Evolutionary conservation across 2,113 vertebrate species (phyloP).

Genomic region (Asarcornis scutulata): DNA sequence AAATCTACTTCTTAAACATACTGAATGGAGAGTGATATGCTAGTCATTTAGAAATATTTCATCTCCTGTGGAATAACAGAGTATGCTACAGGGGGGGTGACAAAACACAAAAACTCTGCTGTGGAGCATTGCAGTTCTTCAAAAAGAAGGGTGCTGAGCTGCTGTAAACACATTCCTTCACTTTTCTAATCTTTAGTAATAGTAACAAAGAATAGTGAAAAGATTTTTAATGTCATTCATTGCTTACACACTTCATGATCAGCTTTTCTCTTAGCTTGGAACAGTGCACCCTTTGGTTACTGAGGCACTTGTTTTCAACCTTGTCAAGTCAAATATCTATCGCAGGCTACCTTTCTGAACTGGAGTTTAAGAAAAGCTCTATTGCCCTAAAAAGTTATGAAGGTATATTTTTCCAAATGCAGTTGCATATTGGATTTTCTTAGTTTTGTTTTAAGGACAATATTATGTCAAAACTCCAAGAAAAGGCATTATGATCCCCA

Average conservation of each 20-base stretch:
- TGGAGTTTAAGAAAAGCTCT: not conserved
- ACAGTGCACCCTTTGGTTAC: not conserved
- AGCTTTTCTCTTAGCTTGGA: not conserved
- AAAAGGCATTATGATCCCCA: not conserved
- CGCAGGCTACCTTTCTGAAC: not conserved
- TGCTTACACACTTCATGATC: not conserved
- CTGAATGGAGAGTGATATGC: not conserved
- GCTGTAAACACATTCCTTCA: not conserved
- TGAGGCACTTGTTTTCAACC: not conserved
- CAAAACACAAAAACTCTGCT: not conserved
- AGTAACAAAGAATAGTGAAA: not conserved
- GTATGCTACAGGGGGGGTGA: not conserved
- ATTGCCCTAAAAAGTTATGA: not conserved
- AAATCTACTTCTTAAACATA: not conserved
- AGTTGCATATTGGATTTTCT: not conserved
- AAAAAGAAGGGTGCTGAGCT: not conserved
- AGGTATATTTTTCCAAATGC: not conserved
- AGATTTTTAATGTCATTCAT: not conserved
- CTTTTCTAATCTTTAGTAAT: not conserved
- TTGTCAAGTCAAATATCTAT: not conserved
- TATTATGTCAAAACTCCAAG: not conserved
- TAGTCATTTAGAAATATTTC: not conserved
- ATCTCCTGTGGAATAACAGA: not conserved
- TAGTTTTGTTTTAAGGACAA: not conserved
- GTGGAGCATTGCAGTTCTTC: not conserved